Base-by-base conservation (phyloP, 2,888 invertebrate species). In the Tetrapedia diversipes region DNA sequence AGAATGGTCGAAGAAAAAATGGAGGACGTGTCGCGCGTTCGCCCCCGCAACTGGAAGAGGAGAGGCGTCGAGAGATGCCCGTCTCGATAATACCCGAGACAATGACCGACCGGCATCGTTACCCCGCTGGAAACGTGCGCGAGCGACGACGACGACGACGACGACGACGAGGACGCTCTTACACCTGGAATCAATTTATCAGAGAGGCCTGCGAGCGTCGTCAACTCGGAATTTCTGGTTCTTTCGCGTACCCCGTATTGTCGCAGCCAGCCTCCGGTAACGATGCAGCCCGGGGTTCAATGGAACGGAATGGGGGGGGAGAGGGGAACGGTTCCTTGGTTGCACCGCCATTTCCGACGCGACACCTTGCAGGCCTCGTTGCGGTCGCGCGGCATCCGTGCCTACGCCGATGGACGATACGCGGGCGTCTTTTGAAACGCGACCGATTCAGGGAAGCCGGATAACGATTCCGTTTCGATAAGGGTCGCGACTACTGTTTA, bases 61-160 rank as follows among this genome's bases (percentile, higher is more conserved):
- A 80, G 86, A 86, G 88, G 86, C 87, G 88, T 87, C 86, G 86
- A 88, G 85, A 88, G 88, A 89, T 89, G 86, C 86, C 86, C 85
- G 84, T 78, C 84, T 88, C 85, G 89, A 89, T 89, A 89, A 86
- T 87, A 82, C 84, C 81, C 77, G 83, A 88, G 89, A 89, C 89
- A 89, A 89, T 89, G 89, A 89, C 89, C 88, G 86, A 87, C 84
- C 87, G 86, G 86, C 86, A 85, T 89, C 88, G 87, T 89, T 88
- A 89, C 86, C 84, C 82, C 78, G 71, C 67, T 82, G 80, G 79
- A 86, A 87, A 86, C 77, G 81, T 84, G 80, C 85, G 80, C 57
- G n/a, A 83, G 78, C 83, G 81, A 80, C 78, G 75, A 76, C 74
- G 56, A n/a, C n/a, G 19, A 43, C 43, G 19, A 22, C 19, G 19